phyloP scores from a whole-genome alignment of 2,888 invertebrate species.

The Bellardia bayeri region DNA sequence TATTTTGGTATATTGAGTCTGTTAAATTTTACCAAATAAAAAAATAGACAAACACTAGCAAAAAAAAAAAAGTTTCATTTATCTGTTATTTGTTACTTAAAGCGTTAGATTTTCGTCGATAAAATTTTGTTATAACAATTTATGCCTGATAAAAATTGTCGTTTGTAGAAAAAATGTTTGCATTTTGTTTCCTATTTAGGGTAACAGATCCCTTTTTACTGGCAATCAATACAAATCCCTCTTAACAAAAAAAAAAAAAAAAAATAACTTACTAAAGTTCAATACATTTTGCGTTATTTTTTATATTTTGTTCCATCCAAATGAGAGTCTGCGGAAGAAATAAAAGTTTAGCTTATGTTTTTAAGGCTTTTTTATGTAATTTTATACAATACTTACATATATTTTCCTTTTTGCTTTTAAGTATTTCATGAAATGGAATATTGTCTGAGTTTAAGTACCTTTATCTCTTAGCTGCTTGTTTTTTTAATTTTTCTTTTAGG shows the following conservation, averaged over 20 bases:
- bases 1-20: not conserved
- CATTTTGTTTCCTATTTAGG: not conserved
- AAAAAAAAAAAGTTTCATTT: slow-evolving; percentile 25
- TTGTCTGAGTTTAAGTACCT: slow-evolving; percentile 70
- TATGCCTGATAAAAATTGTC: slow-evolving; percentile 31
- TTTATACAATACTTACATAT: slow-evolving; percentile 14
- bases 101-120: slow-evolving; percentile 52
- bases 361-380: slow-evolving; percentile 28
- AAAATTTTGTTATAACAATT: slow-evolving; percentile 34
- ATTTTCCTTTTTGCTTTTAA: slow-evolving; percentile 20
- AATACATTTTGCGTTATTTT: slow-evolving; percentile 11
- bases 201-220: slow-evolving; percentile 45
- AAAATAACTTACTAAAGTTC: slow-evolving; percentile 9
- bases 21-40: not conserved
- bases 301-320: not conserved
- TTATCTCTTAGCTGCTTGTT: slow-evolving; percentile 59
- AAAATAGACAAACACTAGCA: not conserved
- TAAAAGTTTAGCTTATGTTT: slow-evolving; percentile 65
- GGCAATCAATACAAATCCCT: slow-evolving; percentile 22
- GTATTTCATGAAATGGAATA: slow-evolving; percentile 55
- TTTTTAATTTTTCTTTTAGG: not conserved
- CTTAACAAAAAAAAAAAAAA: not conserved
- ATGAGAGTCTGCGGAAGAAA: slow-evolving; percentile 51
- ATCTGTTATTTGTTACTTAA: slow-evolving; percentile 54
- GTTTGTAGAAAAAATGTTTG: not conserved